Conservation (phyloP, 2,888 invertebrate genomes). For the Rapana venosa region DNA sequence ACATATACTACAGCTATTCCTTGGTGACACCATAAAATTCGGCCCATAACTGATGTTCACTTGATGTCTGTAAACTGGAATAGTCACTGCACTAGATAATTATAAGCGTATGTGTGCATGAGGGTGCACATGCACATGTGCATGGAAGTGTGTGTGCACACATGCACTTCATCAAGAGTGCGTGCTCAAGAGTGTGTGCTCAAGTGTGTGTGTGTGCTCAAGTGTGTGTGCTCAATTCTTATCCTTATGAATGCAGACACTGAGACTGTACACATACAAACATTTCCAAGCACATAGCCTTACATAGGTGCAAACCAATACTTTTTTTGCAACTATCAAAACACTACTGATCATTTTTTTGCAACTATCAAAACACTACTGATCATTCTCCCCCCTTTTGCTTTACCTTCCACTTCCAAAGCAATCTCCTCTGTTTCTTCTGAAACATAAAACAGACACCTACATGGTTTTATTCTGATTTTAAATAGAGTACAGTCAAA, state of each 20-base stretch:
- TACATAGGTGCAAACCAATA: no score
- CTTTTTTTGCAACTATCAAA: no score
- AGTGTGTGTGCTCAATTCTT: neutral
- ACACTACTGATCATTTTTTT: neutral
- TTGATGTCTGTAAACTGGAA: no score
- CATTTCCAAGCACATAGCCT: no score
- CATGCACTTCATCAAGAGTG: neutral
- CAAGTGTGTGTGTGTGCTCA: neutral
- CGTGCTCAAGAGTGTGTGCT: neutral
- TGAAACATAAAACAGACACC: neutral
- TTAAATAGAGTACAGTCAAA: no score
- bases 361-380: no score
- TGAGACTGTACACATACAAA: neutral
- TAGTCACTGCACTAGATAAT: no score
- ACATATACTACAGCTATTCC: no score
- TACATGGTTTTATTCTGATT: no score
- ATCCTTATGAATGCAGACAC: neutral
- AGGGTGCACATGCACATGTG: neutral
- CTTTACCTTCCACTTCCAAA: slow-evolving; percentile 10
- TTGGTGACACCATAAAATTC: no score
- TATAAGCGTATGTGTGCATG: neutral
- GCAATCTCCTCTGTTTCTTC: slow-evolving; percentile 3
- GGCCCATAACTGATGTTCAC: no score
- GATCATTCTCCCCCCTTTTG: neutral
- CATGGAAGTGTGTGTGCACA: neutral